These are phyloP conservation scores for Caenorhabditis virilis DNA, from an alignment of 2,888 invertebrate genomes.

Conservation along the genomic window DNA sequence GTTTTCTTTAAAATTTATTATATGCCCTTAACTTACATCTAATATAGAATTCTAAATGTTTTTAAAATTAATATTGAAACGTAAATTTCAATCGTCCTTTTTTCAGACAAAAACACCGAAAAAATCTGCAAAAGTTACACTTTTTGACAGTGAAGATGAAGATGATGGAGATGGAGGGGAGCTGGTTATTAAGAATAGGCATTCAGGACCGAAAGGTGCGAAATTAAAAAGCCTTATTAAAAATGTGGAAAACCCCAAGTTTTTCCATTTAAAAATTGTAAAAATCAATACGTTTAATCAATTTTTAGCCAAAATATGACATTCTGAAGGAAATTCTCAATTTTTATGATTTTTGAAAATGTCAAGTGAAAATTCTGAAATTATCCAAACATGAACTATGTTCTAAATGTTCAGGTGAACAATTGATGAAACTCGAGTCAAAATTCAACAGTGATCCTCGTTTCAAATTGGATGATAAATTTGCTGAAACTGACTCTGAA, in stretches of 20 bases:
- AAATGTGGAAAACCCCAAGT: too few relatives aligned
- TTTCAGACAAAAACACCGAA: neutral
- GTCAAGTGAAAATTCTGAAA: neutral
- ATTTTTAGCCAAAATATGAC: too few relatives aligned
- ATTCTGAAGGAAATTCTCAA: too few relatives aligned
- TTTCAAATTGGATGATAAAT: constrained; percentile 49
- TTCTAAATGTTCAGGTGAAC: constrained; percentile 36
- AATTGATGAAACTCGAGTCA: constrained; percentile 47
- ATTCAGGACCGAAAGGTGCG: constrained; percentile 30
- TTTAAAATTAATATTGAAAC: neutral
- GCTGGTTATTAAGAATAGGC: constrained; percentile 19
- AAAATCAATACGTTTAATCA: too few relatives aligned
- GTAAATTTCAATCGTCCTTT: neutral
- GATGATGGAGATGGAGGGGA: constrained; percentile 33
- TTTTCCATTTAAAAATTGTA: too few relatives aligned
- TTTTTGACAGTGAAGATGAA: constrained; percentile 28
- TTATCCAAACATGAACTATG: neutral
- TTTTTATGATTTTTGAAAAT: too few relatives aligned
- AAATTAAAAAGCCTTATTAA: neutral
- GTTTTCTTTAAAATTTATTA: too few relatives aligned
- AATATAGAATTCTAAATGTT: too few relatives aligned
- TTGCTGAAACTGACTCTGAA: constrained; percentile 27
- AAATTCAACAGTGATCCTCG: constrained; percentile 47
- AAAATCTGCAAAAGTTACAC: constrained; percentile 10
- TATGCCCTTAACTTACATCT: too few relatives aligned